Evolutionary conservation across 2,888 invertebrate genomes (phyloP), one percentile per base, ranked within the genome.

Genomic region (Girardia tigrina): DNA sequence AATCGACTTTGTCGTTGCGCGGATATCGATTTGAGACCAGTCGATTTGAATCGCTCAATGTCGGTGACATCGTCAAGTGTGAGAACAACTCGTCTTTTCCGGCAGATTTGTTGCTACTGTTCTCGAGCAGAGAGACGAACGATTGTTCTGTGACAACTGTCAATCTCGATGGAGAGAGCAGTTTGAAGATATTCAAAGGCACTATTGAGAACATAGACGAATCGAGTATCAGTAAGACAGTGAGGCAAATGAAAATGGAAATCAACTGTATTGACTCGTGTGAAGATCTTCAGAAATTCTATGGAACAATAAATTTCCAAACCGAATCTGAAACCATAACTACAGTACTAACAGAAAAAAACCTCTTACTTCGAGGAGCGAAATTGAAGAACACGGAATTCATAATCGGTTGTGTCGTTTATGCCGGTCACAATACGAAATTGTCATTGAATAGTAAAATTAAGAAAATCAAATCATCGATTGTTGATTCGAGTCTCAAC

Each of bases 131-230:
- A 77, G 85, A 86, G 0, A 87, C 88, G 76, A 89, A 89, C 0
- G 88, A 88, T 79, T 91, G 91, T 81, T 89, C 87, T 82, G 87
- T 91, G 70, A 91, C 90, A 29, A 91, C 91, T 0, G 90, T 91
- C 20, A 91, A 91, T 84, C 86, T 91, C 71, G 91, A 91, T 80
- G 91, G 91, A 0, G 90, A 90, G 84, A 90, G 90, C 0, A 90
- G 90, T 81, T 84, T 90, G 71, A 90, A 90, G 86, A 42, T 16
- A 20, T 76, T 76, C 42, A 29, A 12, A 12, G 36, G 36, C 6
- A 56, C n/a, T 26, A 81, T 79, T 71, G 80, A 79, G 26, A 83
- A 80, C 75, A 86, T 81, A 71, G 83, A 80, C 42, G 36, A n/a
- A 2, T 80, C 79, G 72, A 80, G 80, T 71, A 79, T 79, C 23